A percentile compares a stretch with the other conserved stretches of the same genome.
Evolutionary conservation across 2,888 invertebrate genomes (phyloP).

Genomic region (Yponomeuta sedellus): DNA sequence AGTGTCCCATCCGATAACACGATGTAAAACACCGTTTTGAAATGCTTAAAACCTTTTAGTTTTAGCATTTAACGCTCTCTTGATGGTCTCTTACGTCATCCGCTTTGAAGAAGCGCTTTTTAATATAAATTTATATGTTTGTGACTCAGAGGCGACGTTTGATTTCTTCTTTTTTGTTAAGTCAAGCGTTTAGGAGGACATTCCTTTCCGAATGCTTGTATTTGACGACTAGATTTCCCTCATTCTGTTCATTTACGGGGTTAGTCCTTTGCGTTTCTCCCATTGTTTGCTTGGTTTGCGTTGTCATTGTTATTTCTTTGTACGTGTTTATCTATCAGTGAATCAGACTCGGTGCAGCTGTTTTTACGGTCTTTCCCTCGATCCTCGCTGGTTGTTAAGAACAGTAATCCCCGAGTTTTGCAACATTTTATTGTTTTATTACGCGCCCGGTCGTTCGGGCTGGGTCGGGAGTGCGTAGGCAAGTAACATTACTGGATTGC

Average conservation of each 20-base stretch:
- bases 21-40: conserved; percentile 15
- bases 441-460: conserved; percentile 25
- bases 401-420: conserved; percentile 46
- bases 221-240: not conserved
- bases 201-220: not conserved
- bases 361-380: conserved; percentile 6
- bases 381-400: conserved; percentile 29
- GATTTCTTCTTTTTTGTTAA: not conserved
- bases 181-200: not conserved
- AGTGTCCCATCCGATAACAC: conserved; percentile 8
- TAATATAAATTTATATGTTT: conserved; percentile 1
- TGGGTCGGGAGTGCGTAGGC: conserved; percentile 38
- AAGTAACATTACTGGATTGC: conserved; percentile 44
- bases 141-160: not conserved
- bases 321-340: not conserved
- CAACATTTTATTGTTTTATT: conserved; percentile 58
- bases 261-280: not conserved
- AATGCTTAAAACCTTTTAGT: conserved; percentile 16
- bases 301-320: conserved; percentile 2
- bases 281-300: not conserved
- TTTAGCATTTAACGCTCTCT: conserved; percentile 13
- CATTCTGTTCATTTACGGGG: not conserved
- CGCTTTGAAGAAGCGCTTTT: not conserved
- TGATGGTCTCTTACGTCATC: conserved; percentile 10
- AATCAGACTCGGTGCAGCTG: conserved; percentile 5